Evolutionary conservation across 1,140 invertebrate species (phyloP), one percentile per base, ranked within the genome.

Genomic region (Chironomus striatipennis): DNA sequence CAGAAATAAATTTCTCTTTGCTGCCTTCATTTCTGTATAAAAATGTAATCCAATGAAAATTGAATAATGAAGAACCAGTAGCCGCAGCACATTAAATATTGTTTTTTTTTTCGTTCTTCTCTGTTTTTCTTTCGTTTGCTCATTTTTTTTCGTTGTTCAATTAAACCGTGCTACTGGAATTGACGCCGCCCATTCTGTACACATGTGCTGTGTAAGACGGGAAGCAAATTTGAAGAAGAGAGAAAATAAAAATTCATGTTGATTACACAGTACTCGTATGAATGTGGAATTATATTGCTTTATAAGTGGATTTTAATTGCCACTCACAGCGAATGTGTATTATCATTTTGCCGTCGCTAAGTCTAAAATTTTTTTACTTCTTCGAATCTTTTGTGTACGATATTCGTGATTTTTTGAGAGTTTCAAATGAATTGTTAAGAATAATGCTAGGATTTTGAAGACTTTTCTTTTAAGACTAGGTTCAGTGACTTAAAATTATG

Each of bases 231-330:
- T 34, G 24, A 34, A 34, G 24, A 34, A 34, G 24, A 34, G n/a
- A n/a, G n/a, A n/a, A n/a, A 34, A 34, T 2, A 34, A 34, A 34
- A 34, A 5, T 34, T 34, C 24, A 34, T 34, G 24, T 34, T 34
- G 24, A 34, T 34, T 57, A 57, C 47, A 57, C 47, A 57, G n/a
- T 57, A 34, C 24, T 34, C 24, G 24, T 34, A 34, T 34, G 24
- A 34, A 34, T 34, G 24, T 34, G 24, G 24, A 34, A 34, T 34
- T 34, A 34, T 34, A 34, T 34, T 18, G 18, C 20, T 8, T 18
- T 18, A 18, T 20, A 70, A 70, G 65, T 70, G 65, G 65, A 70
- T 70, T 70, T 70, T 70, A 70, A 70, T 70, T 70, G 65, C 65
- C 65, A n/a, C n/a, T 57, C 12, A n/a, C 12, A 57, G 47, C 47